Evolutionary conservation across 2,888 invertebrate species (phyloP).

Genomic region (Notodonta ziczac): DNA sequence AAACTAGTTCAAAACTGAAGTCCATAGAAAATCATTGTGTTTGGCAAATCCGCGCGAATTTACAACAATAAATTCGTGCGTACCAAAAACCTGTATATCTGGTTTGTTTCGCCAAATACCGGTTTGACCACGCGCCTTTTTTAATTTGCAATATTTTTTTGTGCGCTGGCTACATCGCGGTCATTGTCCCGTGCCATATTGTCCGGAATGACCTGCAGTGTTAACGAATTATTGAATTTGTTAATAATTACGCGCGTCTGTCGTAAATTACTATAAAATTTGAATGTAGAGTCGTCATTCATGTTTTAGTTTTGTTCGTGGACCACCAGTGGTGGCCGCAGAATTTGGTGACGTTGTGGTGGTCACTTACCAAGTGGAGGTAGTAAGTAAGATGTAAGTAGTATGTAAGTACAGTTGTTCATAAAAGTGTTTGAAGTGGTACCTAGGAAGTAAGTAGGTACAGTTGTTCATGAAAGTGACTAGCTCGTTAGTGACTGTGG

Average conservation of each 20-base stretch:
- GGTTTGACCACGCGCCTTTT: conserved; percentile 75
- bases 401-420: too few relatives aligned
- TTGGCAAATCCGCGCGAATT: conserved; percentile 73
- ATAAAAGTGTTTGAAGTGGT: too few relatives aligned
- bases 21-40: conserved; percentile 70
- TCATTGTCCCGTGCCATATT: conserved; percentile 58
- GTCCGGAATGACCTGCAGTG: conserved; percentile 74
- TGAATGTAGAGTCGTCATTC: conserved; percentile 24
- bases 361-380: too few relatives aligned
- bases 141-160: conserved; percentile 65
- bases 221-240: conserved; percentile 77
- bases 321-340: conserved; percentile 9
- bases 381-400: too few relatives aligned
- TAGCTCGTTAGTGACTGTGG: too few relatives aligned
- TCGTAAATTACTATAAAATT: conserved; percentile 49
- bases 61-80: conserved; percentile 46
- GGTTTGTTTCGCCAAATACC: conserved; percentile 60
- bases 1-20: conserved; percentile 61
- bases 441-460: too few relatives aligned
- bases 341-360: too few relatives aligned
- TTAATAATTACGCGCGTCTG: conserved; percentile 66
- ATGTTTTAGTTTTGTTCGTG: conserved; percentile 26
- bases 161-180: conserved; percentile 52
- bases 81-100: conserved; percentile 67
- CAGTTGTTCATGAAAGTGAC: too few relatives aligned